Conservation (phyloP, 1,140 invertebrate species). For the Hermetia illucens region DNA sequence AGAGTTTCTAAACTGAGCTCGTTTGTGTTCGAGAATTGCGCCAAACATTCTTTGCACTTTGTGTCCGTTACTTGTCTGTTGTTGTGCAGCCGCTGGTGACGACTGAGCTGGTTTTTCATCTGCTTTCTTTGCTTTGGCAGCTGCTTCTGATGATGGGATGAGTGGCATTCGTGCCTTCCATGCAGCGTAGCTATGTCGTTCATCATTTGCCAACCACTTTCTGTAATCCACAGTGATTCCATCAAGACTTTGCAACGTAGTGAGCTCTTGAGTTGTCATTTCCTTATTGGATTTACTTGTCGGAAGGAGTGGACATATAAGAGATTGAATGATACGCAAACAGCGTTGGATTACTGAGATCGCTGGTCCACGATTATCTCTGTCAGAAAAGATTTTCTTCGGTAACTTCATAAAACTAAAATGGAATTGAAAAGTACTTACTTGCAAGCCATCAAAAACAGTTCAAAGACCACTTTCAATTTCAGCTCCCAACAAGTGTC, state of each 20-base stretch:
- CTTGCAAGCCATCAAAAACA: slow-evolving; percentile 64
- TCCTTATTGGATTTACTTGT: slow-evolving; percentile 39
- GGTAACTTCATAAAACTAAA: background rate
- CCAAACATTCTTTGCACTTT: slow-evolving; percentile 9
- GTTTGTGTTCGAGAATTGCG: slow-evolving; percentile 8
- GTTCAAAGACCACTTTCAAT: slow-evolving; percentile 71
- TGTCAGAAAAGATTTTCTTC: slow-evolving; percentile 44
- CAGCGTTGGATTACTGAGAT: slow-evolving; percentile 44
- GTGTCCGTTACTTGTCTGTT: background rate
- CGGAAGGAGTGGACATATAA: slow-evolving; percentile 56
- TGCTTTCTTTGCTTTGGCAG: slow-evolving; percentile 2
- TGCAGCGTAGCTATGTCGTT: slow-evolving; percentile 50
- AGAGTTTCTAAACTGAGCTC: slow-evolving; percentile 34
- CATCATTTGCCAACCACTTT: slow-evolving; percentile 63
- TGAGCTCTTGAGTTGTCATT: slow-evolving; percentile 15
- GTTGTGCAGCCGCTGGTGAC: slow-evolving; percentile 6
- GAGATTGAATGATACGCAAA: slow-evolving; percentile 63
- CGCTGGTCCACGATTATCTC: slow-evolving; percentile 21
- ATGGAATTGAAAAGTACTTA: slow-evolving; percentile 26
- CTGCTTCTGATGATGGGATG: slow-evolving; percentile 5
- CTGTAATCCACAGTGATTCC: slow-evolving; percentile 55
- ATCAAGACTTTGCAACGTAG: slow-evolving; percentile 41
- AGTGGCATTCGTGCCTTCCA: slow-evolving; percentile 40
- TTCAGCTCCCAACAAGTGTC: slow-evolving; percentile 93
- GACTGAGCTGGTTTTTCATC: slow-evolving; percentile 1